Conservation (phyloP, 2,888 invertebrate genomes). For the Stenichneumon culpator region DNA sequence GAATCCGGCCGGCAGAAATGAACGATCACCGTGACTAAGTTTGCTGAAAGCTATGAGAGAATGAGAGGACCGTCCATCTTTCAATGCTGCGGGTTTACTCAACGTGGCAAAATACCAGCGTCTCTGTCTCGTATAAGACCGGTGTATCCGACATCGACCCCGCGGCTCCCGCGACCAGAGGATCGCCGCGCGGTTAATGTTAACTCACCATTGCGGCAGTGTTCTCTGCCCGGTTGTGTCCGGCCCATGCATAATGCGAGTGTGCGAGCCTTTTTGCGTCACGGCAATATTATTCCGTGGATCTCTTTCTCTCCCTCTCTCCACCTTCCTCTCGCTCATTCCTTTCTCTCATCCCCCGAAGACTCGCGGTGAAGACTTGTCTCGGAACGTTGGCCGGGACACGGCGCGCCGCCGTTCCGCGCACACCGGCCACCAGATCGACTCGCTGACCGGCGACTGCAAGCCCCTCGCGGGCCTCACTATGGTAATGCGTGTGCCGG, state of each 20-base stretch:
- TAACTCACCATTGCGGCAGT: conserved; percentile 54
- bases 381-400: conserved; percentile 39
- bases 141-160: conserved; percentile 32
- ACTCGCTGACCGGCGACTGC: conserved; percentile 65
- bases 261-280: conserved; percentile 72
- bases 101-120: conserved; percentile 66
- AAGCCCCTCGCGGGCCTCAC: conserved; percentile 75
- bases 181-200: conserved; percentile 53
- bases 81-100: conserved; percentile 75
- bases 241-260: conserved; percentile 74
- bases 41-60: conserved; percentile 75
- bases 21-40: not conserved
- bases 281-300: conserved; percentile 75
- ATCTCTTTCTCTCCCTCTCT: conserved; percentile 72
- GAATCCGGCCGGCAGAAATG: not conserved
- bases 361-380: conserved; percentile 61
- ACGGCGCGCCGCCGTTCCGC: conserved; percentile 33
- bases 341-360: conserved; percentile 48
- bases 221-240: conserved; percentile 55
- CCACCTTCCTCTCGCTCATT: conserved; percentile 13
- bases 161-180: conserved; percentile 32
- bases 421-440: conserved; percentile 65
- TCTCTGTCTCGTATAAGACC: conserved; percentile 52
- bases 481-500: conserved; percentile 80
- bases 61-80: conserved; percentile 75